A percentile compares a stretch with the other conserved stretches of the same genome.
phyloP scores from a whole-genome alignment of 2,113 vertebrate genomes.

The Syngnathus floridae region DNA sequence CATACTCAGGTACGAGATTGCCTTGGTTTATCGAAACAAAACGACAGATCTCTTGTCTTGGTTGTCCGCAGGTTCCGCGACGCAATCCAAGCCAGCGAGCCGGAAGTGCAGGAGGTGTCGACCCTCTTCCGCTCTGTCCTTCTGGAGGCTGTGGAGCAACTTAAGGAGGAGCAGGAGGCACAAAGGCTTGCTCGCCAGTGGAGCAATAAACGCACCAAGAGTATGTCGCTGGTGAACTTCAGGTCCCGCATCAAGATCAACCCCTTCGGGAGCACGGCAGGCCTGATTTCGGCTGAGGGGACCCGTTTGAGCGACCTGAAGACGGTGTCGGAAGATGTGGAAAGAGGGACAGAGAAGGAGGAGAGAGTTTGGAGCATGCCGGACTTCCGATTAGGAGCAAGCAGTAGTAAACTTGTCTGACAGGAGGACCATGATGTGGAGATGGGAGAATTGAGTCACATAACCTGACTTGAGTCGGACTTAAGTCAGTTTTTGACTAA shows the following conservation, averaged over 20 bases:
- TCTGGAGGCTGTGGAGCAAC: constrained; percentile 78
- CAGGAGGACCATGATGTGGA: not conserved
- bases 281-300: constrained; percentile 53
- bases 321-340: constrained; percentile 91
- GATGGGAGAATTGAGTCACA: not conserved
- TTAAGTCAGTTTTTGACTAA: not conserved
- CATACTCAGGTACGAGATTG: constrained; percentile 79
- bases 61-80: constrained; percentile 82
- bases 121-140: constrained; percentile 83
- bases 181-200: constrained; percentile 82
- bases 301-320: constrained; percentile 70
- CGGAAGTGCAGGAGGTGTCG: constrained; percentile 82
- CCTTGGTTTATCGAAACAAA: not conserved
- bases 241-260: constrained; percentile 83
- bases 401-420: constrained; percentile 50
- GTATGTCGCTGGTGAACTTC: constrained; percentile 79
- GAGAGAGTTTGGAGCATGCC: constrained; percentile 87
- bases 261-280: constrained; percentile 78
- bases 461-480: not conserved
- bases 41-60: not conserved
- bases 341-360: constrained; percentile 62
- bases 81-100: constrained; percentile 79
- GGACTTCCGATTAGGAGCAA: constrained; percentile 75
- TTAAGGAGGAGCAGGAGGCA: constrained; percentile 83
- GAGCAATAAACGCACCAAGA: constrained; percentile 81